Conservation (phyloP, 2,113 vertebrate genomes). For the Rhinopithecus roxellana region DNA sequence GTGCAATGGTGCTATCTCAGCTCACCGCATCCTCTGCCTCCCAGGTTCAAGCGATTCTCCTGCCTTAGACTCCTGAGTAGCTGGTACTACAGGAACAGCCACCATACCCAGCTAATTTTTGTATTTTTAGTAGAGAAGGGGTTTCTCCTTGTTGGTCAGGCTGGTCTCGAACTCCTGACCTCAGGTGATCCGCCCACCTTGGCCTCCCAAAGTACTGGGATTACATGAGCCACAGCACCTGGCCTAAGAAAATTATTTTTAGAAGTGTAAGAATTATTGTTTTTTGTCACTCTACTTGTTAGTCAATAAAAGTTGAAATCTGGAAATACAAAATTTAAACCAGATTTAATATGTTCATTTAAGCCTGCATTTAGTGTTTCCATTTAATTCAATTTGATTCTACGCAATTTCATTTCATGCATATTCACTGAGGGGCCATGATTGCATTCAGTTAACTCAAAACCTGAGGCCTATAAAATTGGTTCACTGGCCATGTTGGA, state of each 20-base stretch:
- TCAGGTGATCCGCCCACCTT: no score
- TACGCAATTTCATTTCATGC: background rate
- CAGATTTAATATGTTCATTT: background rate
- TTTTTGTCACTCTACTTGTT: background rate
- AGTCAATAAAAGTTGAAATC: background rate
- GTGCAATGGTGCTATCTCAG: no score
- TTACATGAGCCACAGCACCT: no score
- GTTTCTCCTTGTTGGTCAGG: no score
- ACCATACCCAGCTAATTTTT: no score
- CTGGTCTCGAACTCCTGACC: no score
- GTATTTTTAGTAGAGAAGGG: no score
- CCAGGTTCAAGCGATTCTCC: no score
- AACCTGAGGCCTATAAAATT: background rate
- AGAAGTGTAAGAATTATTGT: background rate
- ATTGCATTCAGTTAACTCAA: background rate
- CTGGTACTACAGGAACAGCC: no score
- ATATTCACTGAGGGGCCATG: background rate
- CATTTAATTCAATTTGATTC: background rate
- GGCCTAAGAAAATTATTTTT: background rate
- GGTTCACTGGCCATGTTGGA: background rate
- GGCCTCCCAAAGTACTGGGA: no score
- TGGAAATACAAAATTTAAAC: background rate
- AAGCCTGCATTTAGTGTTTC: background rate
- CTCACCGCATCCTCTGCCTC: no score
- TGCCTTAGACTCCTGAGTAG: no score